A percentile compares a stretch with the other conserved stretches of the same genome.
These are phyloP conservation scores for Trematomus bernacchii DNA, from an alignment of 2,797 vertebrate species.

Conservation along the genomic window DNA sequence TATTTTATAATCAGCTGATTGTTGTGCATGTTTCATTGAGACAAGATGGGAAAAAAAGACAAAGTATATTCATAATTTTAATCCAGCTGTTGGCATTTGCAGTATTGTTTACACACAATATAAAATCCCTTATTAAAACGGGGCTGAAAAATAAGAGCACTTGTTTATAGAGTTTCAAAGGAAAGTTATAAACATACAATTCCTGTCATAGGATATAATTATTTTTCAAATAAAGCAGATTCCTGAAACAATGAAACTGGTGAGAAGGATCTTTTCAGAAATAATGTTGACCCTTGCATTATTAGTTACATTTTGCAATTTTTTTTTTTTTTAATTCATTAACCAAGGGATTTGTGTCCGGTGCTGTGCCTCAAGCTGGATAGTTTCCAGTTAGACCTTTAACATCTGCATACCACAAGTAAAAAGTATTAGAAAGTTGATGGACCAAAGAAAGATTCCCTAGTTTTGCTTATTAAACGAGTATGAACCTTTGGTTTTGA, in stretches of 20 bases:
- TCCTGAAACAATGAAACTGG: constrained; percentile 32
- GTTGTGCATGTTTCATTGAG: constrained; percentile 3
- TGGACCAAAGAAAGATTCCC: constrained; percentile 51
- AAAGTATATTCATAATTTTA: constrained; percentile 74
- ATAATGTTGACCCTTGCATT: constrained; percentile 14
- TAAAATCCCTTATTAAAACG: constrained; percentile 80
- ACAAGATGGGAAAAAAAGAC: background rate
- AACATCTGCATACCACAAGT: constrained; percentile 53
- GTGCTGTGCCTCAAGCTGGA: constrained; percentile 53
- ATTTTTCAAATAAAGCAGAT: constrained; percentile 55
- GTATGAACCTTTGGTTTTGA: constrained; percentile 82
- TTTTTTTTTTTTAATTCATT: constrained; percentile 44
- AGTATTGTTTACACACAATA: constrained; percentile 76
- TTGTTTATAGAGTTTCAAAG: constrained; percentile 59
- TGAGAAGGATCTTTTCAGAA: constrained; percentile 37
- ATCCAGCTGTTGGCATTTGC: constrained; percentile 84
- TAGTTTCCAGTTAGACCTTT: constrained; percentile 74
- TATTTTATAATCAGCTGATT: background rate
- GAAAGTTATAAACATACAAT: constrained; percentile 53
- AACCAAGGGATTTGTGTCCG: constrained; percentile 54
- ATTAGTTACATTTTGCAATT: constrained; percentile 36
- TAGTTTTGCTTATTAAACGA: constrained; percentile 60
- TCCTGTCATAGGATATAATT: constrained; percentile 42
- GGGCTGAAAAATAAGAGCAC: constrained; percentile 75
- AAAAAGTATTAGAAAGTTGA: constrained; percentile 61